A percentile compares a stretch with the other conserved stretches of the same genome.
Conservation (phyloP, 2,113 vertebrate genomes). For the Triplophysa rosa region DNA sequence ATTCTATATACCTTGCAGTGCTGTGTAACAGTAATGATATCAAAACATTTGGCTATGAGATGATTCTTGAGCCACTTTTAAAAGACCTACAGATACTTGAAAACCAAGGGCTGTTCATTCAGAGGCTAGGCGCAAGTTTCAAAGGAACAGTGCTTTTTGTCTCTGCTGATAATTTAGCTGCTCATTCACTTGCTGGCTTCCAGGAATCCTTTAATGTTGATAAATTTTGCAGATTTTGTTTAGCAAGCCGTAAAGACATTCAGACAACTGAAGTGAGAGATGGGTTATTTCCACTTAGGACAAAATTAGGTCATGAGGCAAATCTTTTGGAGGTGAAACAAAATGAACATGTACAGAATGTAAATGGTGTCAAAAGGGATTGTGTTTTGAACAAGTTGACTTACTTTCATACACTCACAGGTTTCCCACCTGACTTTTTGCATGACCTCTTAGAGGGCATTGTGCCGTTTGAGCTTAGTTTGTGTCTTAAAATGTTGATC, state of each 20-base stretch:
- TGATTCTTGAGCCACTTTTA: conserved; percentile 21
- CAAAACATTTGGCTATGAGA: conserved; percentile 20
- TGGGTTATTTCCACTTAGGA: conserved; percentile 3
- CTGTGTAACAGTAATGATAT: conserved; percentile 26
- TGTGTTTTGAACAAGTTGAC: too few relatives aligned
- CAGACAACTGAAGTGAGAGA: conserved; percentile 6
- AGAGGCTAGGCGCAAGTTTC: not conserved
- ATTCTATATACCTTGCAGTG: conserved; percentile 24
- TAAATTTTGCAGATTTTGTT: conserved; percentile 37
- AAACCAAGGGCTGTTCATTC: conserved; percentile 22
- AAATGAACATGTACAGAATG: conserved; percentile 1
- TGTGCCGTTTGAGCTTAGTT: not conserved
- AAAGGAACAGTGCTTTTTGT: conserved; percentile 35
- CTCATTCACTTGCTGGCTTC: conserved; percentile 32
- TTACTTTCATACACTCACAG: too few relatives aligned
- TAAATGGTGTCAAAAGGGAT: not conserved
- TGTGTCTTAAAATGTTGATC: not conserved
- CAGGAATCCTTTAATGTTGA: conserved; percentile 33
- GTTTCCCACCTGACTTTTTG: not conserved
- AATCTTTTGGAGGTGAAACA: not conserved
- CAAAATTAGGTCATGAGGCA: not conserved
- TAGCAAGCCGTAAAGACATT: conserved; percentile 13
- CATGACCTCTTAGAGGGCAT: conserved; percentile 9
- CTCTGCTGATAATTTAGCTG: conserved; percentile 7
- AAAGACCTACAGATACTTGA: not conserved